phyloP scores from a whole-genome alignment of 53 echinoderm and acorn worm genomes.

The Holothuria scabra region DNA sequence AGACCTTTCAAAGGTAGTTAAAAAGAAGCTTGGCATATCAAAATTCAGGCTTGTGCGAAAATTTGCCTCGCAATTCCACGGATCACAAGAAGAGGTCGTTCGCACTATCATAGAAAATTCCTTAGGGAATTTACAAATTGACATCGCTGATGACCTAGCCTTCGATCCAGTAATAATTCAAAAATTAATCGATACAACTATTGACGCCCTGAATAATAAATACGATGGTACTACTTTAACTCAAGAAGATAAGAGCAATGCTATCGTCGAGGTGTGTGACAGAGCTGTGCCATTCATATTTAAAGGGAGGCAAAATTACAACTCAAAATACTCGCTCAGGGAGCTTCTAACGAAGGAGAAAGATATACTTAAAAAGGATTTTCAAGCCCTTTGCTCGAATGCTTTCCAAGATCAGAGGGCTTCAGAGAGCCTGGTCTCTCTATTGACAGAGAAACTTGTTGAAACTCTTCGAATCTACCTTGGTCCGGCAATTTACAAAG shows the following conservation, averaged over 20 bases:
- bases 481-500: conserved; percentile 19
- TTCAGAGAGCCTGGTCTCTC: neutral
- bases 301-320: neutral
- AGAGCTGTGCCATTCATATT: conserved; percentile 24
- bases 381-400: conserved; percentile 11
- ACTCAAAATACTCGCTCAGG: conserved; percentile 3
- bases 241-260: conserved; percentile 2
- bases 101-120: neutral
- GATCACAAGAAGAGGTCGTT: conserved; percentile 2
- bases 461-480: neutral
- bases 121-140: neutral
- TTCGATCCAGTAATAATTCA: conserved; percentile 34
- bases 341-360: conserved; percentile 25
- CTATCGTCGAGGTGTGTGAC: neutral
- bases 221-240: neutral
- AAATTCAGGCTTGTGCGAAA: too few relatives aligned
- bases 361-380: conserved; percentile 3
- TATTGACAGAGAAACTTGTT: conserved; percentile 1
- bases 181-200: conserved; percentile 17
- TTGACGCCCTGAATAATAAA: neutral
- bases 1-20: conserved; percentile 9
- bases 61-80: neutral
- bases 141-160: conserved; percentile 25
- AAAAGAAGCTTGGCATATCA: conserved; percentile 5
- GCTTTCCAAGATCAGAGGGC: conserved; percentile 39